Conservation (phyloP, 2,888 invertebrate genomes). For the Pammene aurita region DNA sequence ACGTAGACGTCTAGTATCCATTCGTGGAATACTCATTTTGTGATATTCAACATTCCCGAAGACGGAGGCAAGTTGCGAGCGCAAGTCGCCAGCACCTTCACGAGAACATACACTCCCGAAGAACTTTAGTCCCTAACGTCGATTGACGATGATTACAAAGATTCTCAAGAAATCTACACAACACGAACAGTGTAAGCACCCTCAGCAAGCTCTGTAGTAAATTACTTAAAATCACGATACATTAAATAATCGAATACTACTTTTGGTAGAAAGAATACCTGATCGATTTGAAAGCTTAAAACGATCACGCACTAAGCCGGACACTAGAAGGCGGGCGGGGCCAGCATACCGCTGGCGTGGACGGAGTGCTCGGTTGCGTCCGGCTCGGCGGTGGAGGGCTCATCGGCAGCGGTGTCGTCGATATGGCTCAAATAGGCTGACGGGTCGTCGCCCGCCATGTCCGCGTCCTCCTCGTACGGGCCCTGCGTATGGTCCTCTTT, state of each 20-base stretch:
- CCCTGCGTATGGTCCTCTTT: slow-evolving; percentile 84
- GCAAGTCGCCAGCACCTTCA: slow-evolving; percentile 82
- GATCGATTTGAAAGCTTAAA: slow-evolving; percentile 51
- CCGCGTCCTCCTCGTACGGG: slow-evolving; percentile 84
- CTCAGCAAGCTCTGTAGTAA: slow-evolving; percentile 61
- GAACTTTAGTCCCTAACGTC: slow-evolving; percentile 68
- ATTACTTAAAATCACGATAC: slow-evolving; percentile 57
- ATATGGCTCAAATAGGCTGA: slow-evolving; percentile 75
- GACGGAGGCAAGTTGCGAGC: slow-evolving; percentile 78
- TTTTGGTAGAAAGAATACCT: slow-evolving; percentile 77
- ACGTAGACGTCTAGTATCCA: slow-evolving; percentile 69
- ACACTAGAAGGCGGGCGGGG: slow-evolving; percentile 78
- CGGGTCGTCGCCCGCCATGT: slow-evolving; percentile 83
- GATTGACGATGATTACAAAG: slow-evolving; percentile 58
- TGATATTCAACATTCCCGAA: slow-evolving; percentile 69
- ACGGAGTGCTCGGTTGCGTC: slow-evolving; percentile 82
- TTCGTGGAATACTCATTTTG: slow-evolving; percentile 71
- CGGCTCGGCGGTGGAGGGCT: slow-evolving; percentile 83
- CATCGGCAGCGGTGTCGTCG: slow-evolving; percentile 72
- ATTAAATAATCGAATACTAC: slow-evolving; percentile 73
- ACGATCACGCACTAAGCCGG: slow-evolving; percentile 57
- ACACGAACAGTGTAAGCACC: slow-evolving; percentile 58
- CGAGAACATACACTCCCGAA: slow-evolving; percentile 65
- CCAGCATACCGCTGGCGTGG: slow-evolving; percentile 83
- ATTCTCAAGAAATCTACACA: slow-evolving; percentile 63